Percentiles rank a stretch among this genome's conserved stretches.
Evolutionary conservation across 2,797 vertebrate species (phyloP).

Genomic region (Lutjanus argentimaculatus): DNA sequence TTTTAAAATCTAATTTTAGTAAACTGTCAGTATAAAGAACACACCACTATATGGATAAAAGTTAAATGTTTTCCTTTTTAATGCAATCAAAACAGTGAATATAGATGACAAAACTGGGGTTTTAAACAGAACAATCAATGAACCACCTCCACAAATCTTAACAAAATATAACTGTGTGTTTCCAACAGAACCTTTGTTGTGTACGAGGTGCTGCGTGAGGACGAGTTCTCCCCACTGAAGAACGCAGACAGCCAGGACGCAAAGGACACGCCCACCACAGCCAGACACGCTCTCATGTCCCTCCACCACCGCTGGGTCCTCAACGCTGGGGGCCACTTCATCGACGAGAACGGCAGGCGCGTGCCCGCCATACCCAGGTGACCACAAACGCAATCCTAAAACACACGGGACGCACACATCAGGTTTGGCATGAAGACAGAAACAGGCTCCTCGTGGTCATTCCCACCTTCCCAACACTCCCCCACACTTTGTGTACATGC

Average conservation of each 20-base stretch:
- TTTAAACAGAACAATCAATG: no score
- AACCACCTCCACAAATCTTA: no score
- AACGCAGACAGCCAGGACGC: slow-evolving; percentile 96
- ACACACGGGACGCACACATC: slow-evolving; percentile 4
- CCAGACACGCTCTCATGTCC: slow-evolving; percentile 93
- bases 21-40: no score
- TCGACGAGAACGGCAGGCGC: slow-evolving; percentile 93
- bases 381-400: slow-evolving; percentile 19
- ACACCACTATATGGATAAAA: no score
- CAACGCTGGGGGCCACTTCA: slow-evolving; percentile 95
- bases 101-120: no score
- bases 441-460: not conserved
- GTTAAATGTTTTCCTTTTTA: no score
- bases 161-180: not conserved
- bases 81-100: no score
- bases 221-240: slow-evolving; percentile 97
- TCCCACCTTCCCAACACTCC: not conserved
- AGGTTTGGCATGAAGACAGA: slow-evolving; percentile 1
- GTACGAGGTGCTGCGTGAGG: slow-evolving; percentile 95
- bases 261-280: slow-evolving; percentile 97
- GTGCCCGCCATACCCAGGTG: slow-evolving; percentile 96
- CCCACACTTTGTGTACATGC: slow-evolving; percentile 37
- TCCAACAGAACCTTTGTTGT: slow-evolving; percentile 92
- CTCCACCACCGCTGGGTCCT: slow-evolving; percentile 98
- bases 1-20: no score